phyloP scores from a whole-genome alignment of 2,888 invertebrate genomes.

The Lithophane semibrunnea region DNA sequence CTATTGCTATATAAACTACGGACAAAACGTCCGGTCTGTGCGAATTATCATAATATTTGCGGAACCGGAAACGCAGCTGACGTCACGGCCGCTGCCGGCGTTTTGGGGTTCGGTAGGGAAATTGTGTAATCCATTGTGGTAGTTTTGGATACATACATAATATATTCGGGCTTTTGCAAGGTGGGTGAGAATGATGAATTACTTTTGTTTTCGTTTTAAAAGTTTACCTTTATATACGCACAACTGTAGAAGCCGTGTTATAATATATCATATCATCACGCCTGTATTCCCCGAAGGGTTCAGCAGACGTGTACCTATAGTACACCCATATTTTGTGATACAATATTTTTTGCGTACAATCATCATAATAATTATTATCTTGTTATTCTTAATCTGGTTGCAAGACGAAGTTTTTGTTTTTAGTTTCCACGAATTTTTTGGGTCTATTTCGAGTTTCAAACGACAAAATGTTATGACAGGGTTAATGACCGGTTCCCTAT shows the following conservation, averaged over 20 bases:
- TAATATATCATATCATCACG: not conserved
- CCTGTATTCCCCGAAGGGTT: not conserved
- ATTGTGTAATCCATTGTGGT: constrained; percentile 61
- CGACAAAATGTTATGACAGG: not conserved
- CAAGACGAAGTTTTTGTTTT: not conserved
- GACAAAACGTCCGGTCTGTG: constrained; percentile 61
- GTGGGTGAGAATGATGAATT: constrained; percentile 41
- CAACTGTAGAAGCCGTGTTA: not conserved
- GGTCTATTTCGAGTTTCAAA: not conserved
- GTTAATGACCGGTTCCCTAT: not conserved
- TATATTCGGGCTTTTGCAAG: constrained; percentile 41
- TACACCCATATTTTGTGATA: too few species aligned
- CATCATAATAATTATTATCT: too few species aligned
- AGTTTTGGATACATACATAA: constrained; percentile 52
- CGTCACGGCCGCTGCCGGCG: constrained; percentile 65
- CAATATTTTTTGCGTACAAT: not conserved
- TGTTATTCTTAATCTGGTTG: not conserved
- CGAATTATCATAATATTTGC: constrained; percentile 75
- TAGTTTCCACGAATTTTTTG: not conserved
- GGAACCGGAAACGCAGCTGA: constrained; percentile 70
- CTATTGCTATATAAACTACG: constrained; percentile 66
- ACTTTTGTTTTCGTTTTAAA: constrained; percentile 38
- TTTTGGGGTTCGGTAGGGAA: constrained; percentile 61
- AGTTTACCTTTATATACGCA: constrained; percentile 7
- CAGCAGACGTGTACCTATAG: not conserved